Conservation (phyloP, 2,113 vertebrate species). For the Dryoscopus gambensis region DNA sequence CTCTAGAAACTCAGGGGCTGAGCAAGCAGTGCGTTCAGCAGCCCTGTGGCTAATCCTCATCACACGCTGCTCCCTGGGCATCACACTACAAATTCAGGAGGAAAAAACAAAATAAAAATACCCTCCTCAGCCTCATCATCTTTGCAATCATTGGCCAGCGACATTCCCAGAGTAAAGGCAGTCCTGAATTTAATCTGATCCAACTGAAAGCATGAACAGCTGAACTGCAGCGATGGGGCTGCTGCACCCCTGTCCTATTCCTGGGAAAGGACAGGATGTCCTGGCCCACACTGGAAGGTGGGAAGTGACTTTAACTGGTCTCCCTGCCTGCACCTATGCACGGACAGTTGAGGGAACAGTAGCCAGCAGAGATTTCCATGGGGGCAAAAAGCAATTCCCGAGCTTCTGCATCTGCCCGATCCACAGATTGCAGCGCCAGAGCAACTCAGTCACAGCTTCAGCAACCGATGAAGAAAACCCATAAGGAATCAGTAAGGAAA, state of each 20-base stretch:
- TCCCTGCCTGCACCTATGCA: not conserved
- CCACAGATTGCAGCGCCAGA: accelerated
- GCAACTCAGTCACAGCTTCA: not conserved
- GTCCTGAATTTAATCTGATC: not conserved
- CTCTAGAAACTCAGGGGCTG: not conserved
- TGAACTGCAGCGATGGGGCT: not conserved
- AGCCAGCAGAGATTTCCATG: not conserved
- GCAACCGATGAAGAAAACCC: not conserved
- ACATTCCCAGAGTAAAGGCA: not conserved
- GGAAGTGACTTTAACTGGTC: not conserved
- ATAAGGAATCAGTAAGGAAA: not conserved
- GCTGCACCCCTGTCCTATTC: not conserved
- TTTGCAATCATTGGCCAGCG: not conserved
- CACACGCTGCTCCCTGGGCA: not conserved
- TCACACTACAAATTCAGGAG: not conserved
- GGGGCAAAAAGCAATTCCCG: not conserved
- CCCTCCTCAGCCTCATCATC: not conserved
- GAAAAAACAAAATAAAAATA: not conserved
- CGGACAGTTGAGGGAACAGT: not conserved
- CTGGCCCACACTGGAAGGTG: not conserved
- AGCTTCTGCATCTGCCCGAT: accelerated
- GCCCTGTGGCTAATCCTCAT: not conserved
- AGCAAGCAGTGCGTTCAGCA: not conserved
- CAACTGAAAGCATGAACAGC: not conserved
- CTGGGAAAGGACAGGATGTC: not conserved